Conservation (phyloP, 2,113 vertebrate species). For the Smithornis capensis region DNA sequence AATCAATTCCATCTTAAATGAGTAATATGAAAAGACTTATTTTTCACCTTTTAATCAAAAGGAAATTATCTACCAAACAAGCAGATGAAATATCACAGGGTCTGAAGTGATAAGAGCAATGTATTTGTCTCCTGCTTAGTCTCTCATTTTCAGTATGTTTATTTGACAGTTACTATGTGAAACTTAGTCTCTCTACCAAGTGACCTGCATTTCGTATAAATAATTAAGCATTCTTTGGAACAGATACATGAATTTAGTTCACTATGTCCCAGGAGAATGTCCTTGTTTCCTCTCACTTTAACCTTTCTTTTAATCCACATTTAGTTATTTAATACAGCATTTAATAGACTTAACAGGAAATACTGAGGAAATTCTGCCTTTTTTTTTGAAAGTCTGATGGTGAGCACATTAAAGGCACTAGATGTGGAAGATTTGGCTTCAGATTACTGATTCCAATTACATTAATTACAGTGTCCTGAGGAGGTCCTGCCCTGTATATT, state of each 20-base stretch:
- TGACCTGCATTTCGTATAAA: neutral
- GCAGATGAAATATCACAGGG: neutral
- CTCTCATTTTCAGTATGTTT: neutral
- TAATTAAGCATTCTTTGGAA: neutral
- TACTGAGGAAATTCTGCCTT: neutral
- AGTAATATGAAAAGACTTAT: neutral
- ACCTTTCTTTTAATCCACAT: neutral
- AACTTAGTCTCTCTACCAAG: neutral
- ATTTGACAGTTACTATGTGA: neutral
- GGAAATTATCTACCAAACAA: neutral
- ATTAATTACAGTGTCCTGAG: neutral
- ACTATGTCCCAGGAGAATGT: neutral
- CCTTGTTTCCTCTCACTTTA: neutral
- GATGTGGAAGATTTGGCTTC: neutral
- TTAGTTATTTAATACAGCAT: neutral
- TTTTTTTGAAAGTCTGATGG: neutral
- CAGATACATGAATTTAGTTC: neutral
- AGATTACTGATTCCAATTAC: neutral
- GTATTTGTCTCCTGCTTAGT: neutral
- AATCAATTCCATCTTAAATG: neutral
- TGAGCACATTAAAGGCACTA: neutral
- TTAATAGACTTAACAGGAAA: constrained; percentile 22
- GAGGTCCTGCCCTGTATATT: neutral
- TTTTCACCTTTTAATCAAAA: neutral
- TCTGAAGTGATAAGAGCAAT: neutral